Evolutionary conservation across 2,888 invertebrate genomes (phyloP).

Genomic region (Zootermopsis nevadensis): DNA sequence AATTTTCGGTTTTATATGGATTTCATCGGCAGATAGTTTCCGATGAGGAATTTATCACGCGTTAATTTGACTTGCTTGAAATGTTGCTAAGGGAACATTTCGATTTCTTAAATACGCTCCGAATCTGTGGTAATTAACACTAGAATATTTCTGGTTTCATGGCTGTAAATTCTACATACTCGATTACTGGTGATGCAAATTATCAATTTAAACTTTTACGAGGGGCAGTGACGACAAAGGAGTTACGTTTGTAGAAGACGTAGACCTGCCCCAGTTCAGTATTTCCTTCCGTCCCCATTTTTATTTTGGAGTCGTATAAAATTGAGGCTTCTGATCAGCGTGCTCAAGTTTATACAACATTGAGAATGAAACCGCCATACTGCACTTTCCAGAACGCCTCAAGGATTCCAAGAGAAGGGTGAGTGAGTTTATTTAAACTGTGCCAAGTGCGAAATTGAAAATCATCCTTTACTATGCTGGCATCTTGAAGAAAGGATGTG

Average conservation of each 20-base stretch:
- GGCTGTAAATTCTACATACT: not conserved
- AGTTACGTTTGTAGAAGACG: too few relatives aligned
- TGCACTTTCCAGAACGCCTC: not conserved
- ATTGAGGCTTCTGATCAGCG: not conserved
- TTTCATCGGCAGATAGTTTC: too few relatives aligned
- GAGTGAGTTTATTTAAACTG: constrained; percentile 48
- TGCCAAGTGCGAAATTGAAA: constrained; percentile 52
- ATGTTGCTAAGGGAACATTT: not conserved
- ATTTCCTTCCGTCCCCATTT: too few relatives aligned
- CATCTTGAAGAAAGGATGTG: constrained; percentile 32
- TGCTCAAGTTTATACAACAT: not conserved
- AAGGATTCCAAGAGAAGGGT: not conserved
- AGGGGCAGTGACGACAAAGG: too few relatives aligned
- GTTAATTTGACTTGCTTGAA: not conserved
- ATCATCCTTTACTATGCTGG: constrained; percentile 49
- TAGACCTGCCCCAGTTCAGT: too few relatives aligned
- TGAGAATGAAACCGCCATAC: not conserved
- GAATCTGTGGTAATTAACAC: not conserved
- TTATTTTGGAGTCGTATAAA: not conserved
- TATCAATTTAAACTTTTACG: not conserved
- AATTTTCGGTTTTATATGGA: too few relatives aligned
- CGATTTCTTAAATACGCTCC: not conserved
- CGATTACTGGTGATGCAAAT: not conserved
- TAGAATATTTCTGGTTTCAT: not conserved
- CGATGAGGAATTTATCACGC: not conserved